These are phyloP conservation scores for Macrotis lagotis DNA, from an alignment of 2,113 vertebrate genomes.

Conservation along the genomic window DNA sequence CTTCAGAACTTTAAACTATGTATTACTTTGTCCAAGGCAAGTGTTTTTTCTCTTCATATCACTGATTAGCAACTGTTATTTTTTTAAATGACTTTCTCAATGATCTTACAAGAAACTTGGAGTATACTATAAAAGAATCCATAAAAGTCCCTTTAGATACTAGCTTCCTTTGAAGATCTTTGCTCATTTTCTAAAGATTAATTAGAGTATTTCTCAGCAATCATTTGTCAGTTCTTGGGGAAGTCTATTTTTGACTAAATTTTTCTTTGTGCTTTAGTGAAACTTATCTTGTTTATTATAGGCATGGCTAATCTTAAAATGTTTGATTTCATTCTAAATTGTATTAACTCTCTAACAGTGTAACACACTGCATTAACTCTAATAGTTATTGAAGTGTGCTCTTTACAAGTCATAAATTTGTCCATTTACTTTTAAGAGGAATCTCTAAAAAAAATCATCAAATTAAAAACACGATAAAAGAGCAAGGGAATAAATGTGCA, in stretches of 20 bases:
- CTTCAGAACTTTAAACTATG: neutral
- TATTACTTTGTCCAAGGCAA: neutral
- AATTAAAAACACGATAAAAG: neutral
- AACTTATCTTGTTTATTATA: neutral
- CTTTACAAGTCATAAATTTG: neutral
- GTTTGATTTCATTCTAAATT: neutral
- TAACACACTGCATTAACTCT: too few relatives aligned
- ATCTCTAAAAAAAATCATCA: neutral
- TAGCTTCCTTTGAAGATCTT: neutral
- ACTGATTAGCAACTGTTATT: neutral
- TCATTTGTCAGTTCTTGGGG: neutral
- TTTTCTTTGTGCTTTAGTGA: neutral
- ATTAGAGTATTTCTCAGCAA: neutral
- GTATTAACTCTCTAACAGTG: too few relatives aligned
- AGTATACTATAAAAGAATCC: neutral
- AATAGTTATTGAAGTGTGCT: neutral
- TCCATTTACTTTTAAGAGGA: neutral
- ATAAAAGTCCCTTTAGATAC: neutral
- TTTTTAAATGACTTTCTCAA: neutral
- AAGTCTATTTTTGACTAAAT: neutral
- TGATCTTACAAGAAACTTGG: neutral
- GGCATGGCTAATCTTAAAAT: neutral
- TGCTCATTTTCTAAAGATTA: neutral
- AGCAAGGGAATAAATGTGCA: neutral
- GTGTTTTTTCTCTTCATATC: neutral